Evolutionary conservation across 2,888 invertebrate species (phyloP).

Genomic region (Papilio demoleus): DNA sequence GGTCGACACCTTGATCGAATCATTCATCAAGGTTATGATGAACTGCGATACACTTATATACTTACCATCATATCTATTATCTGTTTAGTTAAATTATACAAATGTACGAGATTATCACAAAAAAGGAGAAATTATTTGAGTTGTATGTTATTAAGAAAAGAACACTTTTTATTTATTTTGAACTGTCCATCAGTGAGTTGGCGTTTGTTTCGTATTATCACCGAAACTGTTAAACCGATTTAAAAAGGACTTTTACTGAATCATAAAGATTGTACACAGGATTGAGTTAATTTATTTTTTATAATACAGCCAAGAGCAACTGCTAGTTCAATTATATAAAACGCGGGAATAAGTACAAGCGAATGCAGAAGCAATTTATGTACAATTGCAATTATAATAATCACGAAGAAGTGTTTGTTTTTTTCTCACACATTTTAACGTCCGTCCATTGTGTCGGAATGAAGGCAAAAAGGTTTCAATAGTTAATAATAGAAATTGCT

Average conservation of each 20-base stretch:
- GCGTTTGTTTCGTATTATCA: too few species aligned
- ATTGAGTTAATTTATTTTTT: too few species aligned
- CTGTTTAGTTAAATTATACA: too few species aligned
- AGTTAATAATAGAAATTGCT: conserved; percentile 41
- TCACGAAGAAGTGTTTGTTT: conserved; percentile 53
- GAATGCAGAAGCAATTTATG: conserved; percentile 50
- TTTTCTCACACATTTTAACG: conserved; percentile 65
- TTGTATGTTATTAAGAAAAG: too few species aligned
- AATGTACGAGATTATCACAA: too few species aligned
- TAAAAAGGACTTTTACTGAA: too few species aligned
- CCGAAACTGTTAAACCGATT: too few species aligned
- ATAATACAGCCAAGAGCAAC: too few species aligned
- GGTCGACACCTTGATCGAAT: conserved; percentile 60
- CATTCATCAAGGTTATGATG: conserved; percentile 44
- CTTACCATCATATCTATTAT: background rate
- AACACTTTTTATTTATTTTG: too few species aligned
- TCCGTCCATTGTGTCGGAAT: conserved; percentile 70
- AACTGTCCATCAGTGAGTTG: too few species aligned
- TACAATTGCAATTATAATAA: conserved; percentile 50
- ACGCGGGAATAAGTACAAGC: conserved; percentile 37
- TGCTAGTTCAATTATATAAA: conserved; percentile 37
- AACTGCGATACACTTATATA: conserved; percentile 23
- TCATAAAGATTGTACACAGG: too few species aligned
- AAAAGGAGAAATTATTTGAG: too few species aligned
- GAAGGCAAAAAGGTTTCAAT: conserved; percentile 45